A percentile compares a stretch with the other conserved stretches of the same genome.
Conservation (phyloP, 1,140 invertebrate species). For the Lepidurus packardi region DNA sequence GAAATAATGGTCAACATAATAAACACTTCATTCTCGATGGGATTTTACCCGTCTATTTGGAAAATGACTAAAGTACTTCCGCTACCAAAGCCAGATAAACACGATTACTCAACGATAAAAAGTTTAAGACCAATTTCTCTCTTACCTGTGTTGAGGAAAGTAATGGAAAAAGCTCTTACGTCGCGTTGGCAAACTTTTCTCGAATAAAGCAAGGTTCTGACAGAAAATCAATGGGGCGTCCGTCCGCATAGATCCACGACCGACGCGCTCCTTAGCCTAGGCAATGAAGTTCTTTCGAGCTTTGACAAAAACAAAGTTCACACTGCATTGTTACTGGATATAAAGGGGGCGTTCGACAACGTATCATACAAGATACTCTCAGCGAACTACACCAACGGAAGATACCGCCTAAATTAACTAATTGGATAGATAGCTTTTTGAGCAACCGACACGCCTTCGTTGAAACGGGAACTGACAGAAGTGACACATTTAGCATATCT, state of each 20-base stretch:
- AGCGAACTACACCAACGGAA: no score
- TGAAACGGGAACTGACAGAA: no score
- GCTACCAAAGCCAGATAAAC: conserved; percentile 1
- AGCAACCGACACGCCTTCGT: no score
- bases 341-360: background rate
- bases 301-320: background rate
- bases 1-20: background rate
- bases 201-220: background rate
- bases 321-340: no score
- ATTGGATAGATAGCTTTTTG: no score
- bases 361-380: background rate
- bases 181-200: background rate
- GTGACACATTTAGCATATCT: no score
- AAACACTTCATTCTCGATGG: background rate
- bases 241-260: conserved; percentile 10
- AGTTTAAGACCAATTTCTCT: background rate
- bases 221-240: background rate
- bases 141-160: background rate
- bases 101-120: background rate
- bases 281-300: background rate
- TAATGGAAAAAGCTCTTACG: conserved; percentile 10
- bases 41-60: background rate
- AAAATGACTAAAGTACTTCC: background rate
- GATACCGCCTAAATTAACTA: no score
- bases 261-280: background rate